Evolutionary conservation across 2,797 vertebrate species (phyloP).

Genomic region (Silurus aristotelis): DNA sequence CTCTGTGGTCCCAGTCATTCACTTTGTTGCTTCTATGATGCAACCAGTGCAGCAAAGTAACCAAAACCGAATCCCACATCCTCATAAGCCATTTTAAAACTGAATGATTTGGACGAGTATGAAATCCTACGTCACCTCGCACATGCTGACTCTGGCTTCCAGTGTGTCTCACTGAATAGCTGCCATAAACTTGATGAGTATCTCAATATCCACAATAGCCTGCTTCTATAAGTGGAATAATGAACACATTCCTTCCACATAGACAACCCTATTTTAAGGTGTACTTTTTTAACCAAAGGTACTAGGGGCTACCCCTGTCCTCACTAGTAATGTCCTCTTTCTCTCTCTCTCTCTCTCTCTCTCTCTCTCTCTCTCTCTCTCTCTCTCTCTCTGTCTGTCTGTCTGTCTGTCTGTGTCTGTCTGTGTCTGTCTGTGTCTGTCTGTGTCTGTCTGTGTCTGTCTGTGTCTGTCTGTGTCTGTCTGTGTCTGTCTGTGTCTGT

Average conservation of each 20-base stretch:
- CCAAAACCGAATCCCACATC: slow-evolving; percentile 14
- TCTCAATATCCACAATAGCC: slow-evolving; percentile 31
- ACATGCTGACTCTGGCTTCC: slow-evolving; percentile 2
- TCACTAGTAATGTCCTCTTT: background rate
- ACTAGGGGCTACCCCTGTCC: slow-evolving; percentile 45
- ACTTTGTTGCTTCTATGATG: background rate
- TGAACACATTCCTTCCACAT: slow-evolving; percentile 38
- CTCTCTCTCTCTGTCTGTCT: too few relatives aligned
- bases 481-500: too few relatives aligned
- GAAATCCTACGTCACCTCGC: background rate
- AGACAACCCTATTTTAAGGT: slow-evolving; percentile 46
- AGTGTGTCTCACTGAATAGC: slow-evolving; percentile 39
- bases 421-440: too few relatives aligned
- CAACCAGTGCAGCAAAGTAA: background rate
- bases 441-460: too few relatives aligned
- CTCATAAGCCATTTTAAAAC: slow-evolving; percentile 14
- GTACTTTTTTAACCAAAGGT: slow-evolving; percentile 25
- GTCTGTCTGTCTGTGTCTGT: too few relatives aligned
- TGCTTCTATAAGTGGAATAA: slow-evolving; percentile 48
- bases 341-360: too few relatives aligned
- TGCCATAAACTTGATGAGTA: slow-evolving; percentile 10
- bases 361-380: background rate
- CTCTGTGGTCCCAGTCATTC: background rate
- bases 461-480: too few relatives aligned
- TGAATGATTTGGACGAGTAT: background rate